These are phyloP conservation scores for Brachionus koreanus DNA, from an alignment of 1,140 invertebrate species.

Conservation along the genomic window DNA sequence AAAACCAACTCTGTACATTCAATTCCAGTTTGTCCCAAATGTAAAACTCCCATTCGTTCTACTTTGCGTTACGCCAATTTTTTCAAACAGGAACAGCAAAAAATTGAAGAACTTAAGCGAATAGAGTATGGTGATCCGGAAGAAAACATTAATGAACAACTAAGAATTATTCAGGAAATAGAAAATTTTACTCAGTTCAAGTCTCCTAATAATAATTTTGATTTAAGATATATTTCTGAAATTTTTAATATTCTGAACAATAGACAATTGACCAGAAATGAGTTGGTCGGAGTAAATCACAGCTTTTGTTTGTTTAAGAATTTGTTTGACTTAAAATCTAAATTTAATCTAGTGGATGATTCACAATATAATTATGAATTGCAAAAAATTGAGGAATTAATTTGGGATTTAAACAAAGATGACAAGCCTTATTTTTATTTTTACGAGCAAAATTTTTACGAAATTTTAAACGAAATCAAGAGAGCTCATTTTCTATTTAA, in stretches of 20 bases:
- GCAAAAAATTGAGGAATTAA: not conserved
- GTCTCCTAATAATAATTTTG: not conserved
- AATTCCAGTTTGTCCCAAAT: constrained; percentile 65
- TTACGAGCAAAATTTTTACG: not conserved
- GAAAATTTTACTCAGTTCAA: not conserved
- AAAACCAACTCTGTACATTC: constrained; percentile 47
- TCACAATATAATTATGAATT: not conserved
- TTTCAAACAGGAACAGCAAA: not conserved
- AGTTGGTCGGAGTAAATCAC: not conserved
- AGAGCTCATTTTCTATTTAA: not conserved
- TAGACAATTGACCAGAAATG: not conserved
- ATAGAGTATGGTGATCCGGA: not conserved
- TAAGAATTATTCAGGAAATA: not conserved
- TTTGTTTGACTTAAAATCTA: not conserved
- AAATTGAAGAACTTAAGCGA: not conserved
- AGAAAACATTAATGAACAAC: not conserved
- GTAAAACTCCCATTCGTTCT: constrained; percentile 64
- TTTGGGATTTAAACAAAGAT: not conserved
- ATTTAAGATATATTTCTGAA: not conserved
- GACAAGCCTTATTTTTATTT: not conserved
- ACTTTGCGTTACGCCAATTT: constrained; percentile 52
- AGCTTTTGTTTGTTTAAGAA: not conserved
- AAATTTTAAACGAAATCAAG: constrained; percentile 9
- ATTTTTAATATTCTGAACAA: not conserved
- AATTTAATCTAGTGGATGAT: not conserved